Conservation (phyloP, 2,888 invertebrate species). For the Drosophila pseudotalamancana region DNA sequence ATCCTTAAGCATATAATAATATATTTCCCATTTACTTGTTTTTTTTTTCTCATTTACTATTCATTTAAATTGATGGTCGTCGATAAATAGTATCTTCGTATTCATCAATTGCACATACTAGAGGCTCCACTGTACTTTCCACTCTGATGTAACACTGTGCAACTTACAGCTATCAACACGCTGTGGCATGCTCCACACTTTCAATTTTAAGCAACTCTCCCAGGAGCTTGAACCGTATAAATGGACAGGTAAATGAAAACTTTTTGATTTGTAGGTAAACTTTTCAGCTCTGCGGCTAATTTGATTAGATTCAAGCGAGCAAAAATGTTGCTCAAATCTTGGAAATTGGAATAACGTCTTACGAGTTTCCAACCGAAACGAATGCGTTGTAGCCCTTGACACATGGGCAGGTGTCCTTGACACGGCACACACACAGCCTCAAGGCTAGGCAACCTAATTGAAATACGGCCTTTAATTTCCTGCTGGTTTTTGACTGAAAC, state of each 20-base stretch:
- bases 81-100: too few species aligned
- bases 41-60: too few species aligned
- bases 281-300: slow-evolving; percentile 47
- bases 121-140: background rate
- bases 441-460: slow-evolving; percentile 37
- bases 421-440: slow-evolving; percentile 3
- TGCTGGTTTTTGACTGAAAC: slow-evolving; percentile 15
- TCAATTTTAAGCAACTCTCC: slow-evolving; percentile 1
- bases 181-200: slow-evolving; percentile 21
- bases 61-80: too few species aligned
- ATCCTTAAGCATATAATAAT: too few species aligned
- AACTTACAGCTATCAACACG: background rate
- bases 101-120: too few species aligned
- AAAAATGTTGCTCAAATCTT: slow-evolving; percentile 38
- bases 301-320: slow-evolving; percentile 57
- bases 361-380: background rate
- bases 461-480: slow-evolving; percentile 53
- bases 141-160: background rate
- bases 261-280: slow-evolving; percentile 51
- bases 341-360: slow-evolving; percentile 41
- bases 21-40: too few species aligned
- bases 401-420: slow-evolving; percentile 17
- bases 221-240: slow-evolving; percentile 34
- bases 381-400: slow-evolving; percentile 2
- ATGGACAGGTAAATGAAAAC: slow-evolving; percentile 34